These are phyloP conservation scores for Taenioides sp. DNA, from an alignment of 2,797 vertebrate species.

Conservation along the genomic window DNA sequence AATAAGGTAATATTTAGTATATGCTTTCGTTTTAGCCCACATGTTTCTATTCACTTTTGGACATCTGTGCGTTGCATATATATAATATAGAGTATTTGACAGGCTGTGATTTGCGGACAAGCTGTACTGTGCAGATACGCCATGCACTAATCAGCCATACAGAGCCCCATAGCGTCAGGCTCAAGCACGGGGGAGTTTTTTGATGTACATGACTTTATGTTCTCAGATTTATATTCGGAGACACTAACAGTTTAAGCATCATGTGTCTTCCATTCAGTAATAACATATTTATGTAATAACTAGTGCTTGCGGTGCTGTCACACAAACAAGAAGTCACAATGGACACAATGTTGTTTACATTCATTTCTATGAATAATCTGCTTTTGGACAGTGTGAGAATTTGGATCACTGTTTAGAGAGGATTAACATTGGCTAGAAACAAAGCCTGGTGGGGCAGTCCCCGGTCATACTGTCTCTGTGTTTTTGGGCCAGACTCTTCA, in stretches of 20 bases:
- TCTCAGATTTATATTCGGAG: neutral
- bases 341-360: neutral
- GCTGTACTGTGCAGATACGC: conserved; percentile 23
- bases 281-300: neutral
- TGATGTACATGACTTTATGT: neutral
- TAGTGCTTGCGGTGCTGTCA: neutral
- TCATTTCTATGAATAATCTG: neutral
- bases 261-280: neutral
- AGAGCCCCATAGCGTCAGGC: conserved; percentile 10
- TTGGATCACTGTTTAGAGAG: neutral
- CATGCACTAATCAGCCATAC: conserved; percentile 10
- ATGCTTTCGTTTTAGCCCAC: conserved; percentile 24
- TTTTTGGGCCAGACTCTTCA: neutral
- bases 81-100: neutral
- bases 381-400: neutral
- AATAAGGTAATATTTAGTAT: neutral
- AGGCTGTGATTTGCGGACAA: conserved; percentile 15
- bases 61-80: neutral
- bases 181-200: conserved; percentile 2
- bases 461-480: neutral
- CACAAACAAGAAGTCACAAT: neutral
- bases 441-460: neutral
- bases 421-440: neutral
- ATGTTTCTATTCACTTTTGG: conserved; percentile 10
- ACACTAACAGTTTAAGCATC: neutral